These are phyloP conservation scores for Falco cherrug DNA, from an alignment of 2,797 vertebrate genomes.

Conservation along the genomic window DNA sequence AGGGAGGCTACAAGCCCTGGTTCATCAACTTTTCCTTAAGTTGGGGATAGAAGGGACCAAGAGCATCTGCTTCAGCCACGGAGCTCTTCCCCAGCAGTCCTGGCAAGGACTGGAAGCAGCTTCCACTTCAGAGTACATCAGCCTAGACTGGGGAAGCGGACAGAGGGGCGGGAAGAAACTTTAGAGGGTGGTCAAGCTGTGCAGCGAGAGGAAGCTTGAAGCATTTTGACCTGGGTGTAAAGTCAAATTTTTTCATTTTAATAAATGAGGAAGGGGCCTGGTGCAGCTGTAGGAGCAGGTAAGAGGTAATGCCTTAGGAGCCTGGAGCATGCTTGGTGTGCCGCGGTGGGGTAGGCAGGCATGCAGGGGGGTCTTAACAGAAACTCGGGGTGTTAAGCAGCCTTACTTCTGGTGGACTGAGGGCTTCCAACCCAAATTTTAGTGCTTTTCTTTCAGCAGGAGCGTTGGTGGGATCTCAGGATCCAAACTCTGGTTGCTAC, in stretches of 20 bases:
- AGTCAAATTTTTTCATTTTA: too few relatives aligned
- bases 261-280: background rate
- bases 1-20: background rate
- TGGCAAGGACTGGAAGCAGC: background rate
- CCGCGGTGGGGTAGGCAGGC: accelerated
- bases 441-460: background rate
- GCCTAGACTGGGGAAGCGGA: accelerated
- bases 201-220: background rate
- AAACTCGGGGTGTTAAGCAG: accelerated
- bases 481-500: background rate
- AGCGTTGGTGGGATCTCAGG: too few relatives aligned
- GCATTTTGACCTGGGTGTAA: background rate
- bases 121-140: background rate
- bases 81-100: background rate
- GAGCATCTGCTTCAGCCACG: background rate
- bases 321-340: accelerated
- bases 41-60: background rate
- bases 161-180: too few relatives aligned
- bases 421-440: background rate
- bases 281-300: background rate
- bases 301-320: background rate
- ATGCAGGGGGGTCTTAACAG: background rate
- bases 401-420: too few relatives aligned
- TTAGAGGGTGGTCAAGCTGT: accelerated
- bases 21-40: too few relatives aligned